phyloP scores from a whole-genome alignment of 1,140 invertebrate species.

The Coboldia fuscipes region DNA sequence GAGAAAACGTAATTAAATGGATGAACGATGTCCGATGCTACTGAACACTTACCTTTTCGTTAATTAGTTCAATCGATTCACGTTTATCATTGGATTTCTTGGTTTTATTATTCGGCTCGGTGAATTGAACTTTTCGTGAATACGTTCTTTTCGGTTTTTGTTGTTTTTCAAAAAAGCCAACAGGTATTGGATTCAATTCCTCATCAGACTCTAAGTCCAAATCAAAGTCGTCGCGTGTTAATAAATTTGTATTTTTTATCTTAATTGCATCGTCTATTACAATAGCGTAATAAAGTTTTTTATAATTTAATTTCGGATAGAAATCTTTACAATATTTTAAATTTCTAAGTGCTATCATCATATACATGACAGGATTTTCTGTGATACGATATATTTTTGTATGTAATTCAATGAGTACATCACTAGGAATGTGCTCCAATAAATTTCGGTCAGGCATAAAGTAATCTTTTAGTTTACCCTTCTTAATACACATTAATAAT shows the following conservation, averaged over 20 bases:
- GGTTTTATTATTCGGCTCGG: slow-evolving; percentile 19
- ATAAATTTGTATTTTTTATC: slow-evolving; percentile 24
- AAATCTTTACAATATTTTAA: slow-evolving; percentile 34
- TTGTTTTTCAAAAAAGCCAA: neutral
- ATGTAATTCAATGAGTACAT: slow-evolving; percentile 36
- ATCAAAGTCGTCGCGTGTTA: slow-evolving; percentile 7
- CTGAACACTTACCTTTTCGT: slow-evolving; percentile 12
- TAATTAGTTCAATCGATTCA: slow-evolving; percentile 14
- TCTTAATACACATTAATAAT: slow-evolving; percentile 27
- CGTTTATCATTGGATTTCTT: slow-evolving; percentile 8
- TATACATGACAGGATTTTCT: slow-evolving; percentile 43
- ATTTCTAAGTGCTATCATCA: slow-evolving; percentile 39
- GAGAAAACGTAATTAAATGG: neutral
- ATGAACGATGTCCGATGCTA: slow-evolving; percentile 1
- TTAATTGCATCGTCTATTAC: slow-evolving; percentile 25
- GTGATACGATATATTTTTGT: slow-evolving; percentile 39
- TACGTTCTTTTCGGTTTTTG: slow-evolving; percentile 11
- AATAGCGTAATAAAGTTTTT: slow-evolving; percentile 36
- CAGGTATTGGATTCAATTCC: slow-evolving; percentile 12
- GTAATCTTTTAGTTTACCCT: slow-evolving; percentile 38
- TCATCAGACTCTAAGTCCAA: slow-evolving; percentile 12
- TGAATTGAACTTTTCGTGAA: slow-evolving; percentile 7
- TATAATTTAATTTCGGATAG: slow-evolving; percentile 39
- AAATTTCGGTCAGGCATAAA: slow-evolving; percentile 50
- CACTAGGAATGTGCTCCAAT: slow-evolving; percentile 39